Evolutionary conservation across 2,888 invertebrate species (phyloP), one percentile per base, ranked within the genome.

Genomic region (Conops quadrifasciatus): DNA sequence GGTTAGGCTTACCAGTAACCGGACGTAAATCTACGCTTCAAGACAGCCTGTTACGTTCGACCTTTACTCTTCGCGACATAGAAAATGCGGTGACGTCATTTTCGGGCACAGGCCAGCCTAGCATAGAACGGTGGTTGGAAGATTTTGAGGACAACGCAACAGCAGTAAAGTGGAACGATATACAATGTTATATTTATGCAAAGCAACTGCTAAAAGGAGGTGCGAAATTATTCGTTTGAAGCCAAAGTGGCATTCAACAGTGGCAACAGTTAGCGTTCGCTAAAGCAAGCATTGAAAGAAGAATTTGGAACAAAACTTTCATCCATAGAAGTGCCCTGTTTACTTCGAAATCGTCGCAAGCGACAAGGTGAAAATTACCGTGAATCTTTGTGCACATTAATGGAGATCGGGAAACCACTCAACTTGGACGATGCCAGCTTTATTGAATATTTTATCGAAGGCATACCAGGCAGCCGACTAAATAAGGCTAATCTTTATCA

Each of bases 391-490:
- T n/a, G n/a, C n/a, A n/a, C n/a, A n/a, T n/a, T n/a, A n/a, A n/a
- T 69, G 43, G 73, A 74, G n/a, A 70, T 72, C 13, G 70, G 69
- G 1, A 71, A 72, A 4, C 1, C 67, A 5, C 63, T 63, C 19
- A 56, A 64, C 15, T 43, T 63, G 16, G 70, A 70, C 24, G 64
- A 63, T 16, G 26, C 21, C 9, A 70, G 70, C 28, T 11, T 70
- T 1, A 62, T 70, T 1, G 56, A 63, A 64, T 70, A 70, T 56
- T 70, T 53, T n/a, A 56, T 53, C 15, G 70, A 70, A n/a, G 70
- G 70, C 9, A 64, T 70, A 11, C 63, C 63, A 1, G 70, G 64
- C 56, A n/a, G 56, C 2, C 63, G 28, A 45, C n/a, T 11, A 21
- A 70, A 64, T 24, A 58, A 70, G 30, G n/a, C 21, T 26, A n/a